Evolutionary conservation across 2,797 vertebrate genomes (phyloP).

Genomic region (Picus viridis): DNA sequence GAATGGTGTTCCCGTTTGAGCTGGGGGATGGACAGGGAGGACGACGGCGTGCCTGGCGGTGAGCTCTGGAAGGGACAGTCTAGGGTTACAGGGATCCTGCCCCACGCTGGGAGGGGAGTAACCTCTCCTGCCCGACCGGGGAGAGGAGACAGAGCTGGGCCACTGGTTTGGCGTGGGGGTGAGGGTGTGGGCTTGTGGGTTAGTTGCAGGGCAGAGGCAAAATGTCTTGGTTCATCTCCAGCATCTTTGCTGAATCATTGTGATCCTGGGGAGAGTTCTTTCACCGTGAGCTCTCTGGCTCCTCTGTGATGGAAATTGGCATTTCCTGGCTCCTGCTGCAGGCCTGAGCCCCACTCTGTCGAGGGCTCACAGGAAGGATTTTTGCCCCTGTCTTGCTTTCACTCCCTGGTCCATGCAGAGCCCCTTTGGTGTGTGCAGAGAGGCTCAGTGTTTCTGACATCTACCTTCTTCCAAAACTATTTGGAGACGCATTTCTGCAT

Average conservation of each 20-base stretch:
- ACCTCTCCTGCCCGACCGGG: too few species aligned
- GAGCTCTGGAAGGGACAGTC: background rate
- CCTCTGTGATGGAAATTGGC: background rate
- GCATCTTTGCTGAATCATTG: constrained; percentile 66
- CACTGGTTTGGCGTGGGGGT: too few species aligned
- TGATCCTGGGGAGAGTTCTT: background rate
- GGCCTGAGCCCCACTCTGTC: background rate
- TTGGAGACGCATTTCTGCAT: background rate
- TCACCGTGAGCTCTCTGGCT: background rate
- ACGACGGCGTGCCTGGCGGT: background rate
- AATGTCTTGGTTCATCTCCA: background rate
- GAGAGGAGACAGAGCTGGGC: background rate
- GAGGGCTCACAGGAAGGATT: background rate
- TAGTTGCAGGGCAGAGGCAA: background rate
- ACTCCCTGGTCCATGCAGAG: accelerated
- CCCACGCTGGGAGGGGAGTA: accelerated
- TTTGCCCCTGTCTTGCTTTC: background rate
- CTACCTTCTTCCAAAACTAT: background rate
- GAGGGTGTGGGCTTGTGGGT: background rate
- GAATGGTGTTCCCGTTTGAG: background rate
- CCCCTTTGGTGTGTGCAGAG: background rate
- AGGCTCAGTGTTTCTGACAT: background rate
- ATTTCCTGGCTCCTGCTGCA: background rate
- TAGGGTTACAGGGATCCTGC: background rate
- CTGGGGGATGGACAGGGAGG: background rate